phyloP scores from a whole-genome alignment of 1,140 invertebrate genomes.

The Drosophila equinoxialis region DNA sequence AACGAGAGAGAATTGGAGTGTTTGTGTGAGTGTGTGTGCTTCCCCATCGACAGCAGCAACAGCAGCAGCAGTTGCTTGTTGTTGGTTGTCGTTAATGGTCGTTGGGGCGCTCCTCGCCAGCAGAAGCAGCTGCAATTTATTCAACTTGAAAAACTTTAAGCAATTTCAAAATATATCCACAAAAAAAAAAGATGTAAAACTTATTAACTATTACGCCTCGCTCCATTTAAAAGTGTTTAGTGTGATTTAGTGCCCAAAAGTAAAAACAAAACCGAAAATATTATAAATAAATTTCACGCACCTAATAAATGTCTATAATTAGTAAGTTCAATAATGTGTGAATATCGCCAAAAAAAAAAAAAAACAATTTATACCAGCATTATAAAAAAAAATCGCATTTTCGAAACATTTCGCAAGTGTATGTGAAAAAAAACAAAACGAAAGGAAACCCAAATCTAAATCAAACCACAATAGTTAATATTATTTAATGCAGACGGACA shows the following conservation, averaged over 20 bases:
- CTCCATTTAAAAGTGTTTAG: constrained; percentile 1
- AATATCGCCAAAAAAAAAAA: neutral
- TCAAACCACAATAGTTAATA: constrained; percentile 7
- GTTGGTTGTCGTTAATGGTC: constrained; percentile 7
- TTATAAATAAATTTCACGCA: constrained; percentile 8
- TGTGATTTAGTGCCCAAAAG: constrained; percentile 2
- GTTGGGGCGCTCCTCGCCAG: neutral
- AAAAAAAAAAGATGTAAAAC: neutral
- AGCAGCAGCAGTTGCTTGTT: constrained; percentile 12
- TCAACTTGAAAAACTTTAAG: neutral
- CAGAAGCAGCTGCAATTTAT: constrained; percentile 6
- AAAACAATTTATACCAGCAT: constrained; percentile 29
- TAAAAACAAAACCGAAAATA: constrained; percentile 24
- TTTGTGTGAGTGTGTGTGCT: constrained; percentile 24
- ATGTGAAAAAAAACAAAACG: constrained; percentile 48
- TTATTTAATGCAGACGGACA: neutral
- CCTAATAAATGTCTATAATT: constrained; percentile 43
- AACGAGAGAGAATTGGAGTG: neutral
- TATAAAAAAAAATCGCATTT: constrained; percentile 48
- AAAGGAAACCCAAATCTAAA: neutral
- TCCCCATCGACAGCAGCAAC: neutral
- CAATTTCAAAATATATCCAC: constrained; percentile 10
- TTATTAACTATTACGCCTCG: neutral
- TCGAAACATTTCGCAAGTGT: constrained; percentile 58
- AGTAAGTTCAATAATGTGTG: constrained; percentile 61